These are phyloP conservation scores for Isotomurus palustris DNA, from an alignment of 2,888 invertebrate genomes.

Conservation along the genomic window DNA sequence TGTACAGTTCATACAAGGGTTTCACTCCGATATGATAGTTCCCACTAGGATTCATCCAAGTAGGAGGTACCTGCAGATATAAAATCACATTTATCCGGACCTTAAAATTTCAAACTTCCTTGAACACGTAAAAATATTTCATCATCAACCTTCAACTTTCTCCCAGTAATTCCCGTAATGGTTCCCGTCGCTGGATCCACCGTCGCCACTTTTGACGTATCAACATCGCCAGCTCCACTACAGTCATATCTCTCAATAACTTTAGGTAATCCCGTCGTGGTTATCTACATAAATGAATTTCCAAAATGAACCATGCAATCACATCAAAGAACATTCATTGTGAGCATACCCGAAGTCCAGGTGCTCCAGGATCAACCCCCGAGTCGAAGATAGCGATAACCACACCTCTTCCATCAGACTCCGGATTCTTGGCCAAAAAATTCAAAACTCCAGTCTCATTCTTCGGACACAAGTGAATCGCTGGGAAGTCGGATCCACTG, in stretches of 20 bases:
- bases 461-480: constrained; percentile 83
- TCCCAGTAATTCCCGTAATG: constrained; percentile 71
- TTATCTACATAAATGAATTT: constrained; percentile 60
- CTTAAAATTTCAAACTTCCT: not conserved
- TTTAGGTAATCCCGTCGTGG: constrained; percentile 83
- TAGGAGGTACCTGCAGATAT: constrained; percentile 64
- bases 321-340: constrained; percentile 29
- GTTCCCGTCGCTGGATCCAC: constrained; percentile 65
- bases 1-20: constrained; percentile 79
- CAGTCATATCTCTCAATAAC: constrained; percentile 93
- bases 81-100: constrained; percentile 28
- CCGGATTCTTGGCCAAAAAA: constrained; percentile 74
- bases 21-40: constrained; percentile 84
- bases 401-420: constrained; percentile 85
- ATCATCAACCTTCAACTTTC: constrained; percentile 83
- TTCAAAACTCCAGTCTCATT: constrained; percentile 86
- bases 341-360: constrained; percentile 79
- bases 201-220: constrained; percentile 71
- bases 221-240: constrained; percentile 95
- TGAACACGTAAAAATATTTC: no score
- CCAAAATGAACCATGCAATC: constrained; percentile 22
- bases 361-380: constrained; percentile 93
- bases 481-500: constrained; percentile 69
- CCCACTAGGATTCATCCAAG: constrained; percentile 76
- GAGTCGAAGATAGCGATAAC: constrained; percentile 95